Percentiles rank a stretch among this genome's conserved stretches.
phyloP scores from a whole-genome alignment of 2,797 vertebrate species.

The Falco novaeseelandiae region DNA sequence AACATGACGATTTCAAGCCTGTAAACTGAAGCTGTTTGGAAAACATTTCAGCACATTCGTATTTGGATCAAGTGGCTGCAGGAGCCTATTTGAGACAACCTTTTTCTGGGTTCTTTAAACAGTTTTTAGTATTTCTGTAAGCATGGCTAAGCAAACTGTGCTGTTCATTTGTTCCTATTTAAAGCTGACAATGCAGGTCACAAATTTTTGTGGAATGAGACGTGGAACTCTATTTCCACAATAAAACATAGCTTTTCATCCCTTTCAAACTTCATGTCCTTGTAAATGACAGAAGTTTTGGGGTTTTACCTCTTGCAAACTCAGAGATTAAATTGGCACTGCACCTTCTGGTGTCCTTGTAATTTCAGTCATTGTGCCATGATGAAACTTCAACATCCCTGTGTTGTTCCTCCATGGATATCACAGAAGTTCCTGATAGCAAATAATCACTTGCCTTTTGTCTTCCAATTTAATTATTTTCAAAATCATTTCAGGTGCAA shows the following conservation, averaged over 20 bases:
- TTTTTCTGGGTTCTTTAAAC: neutral
- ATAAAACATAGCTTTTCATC: accelerated
- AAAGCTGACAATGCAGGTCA: neutral
- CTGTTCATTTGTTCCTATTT: neutral
- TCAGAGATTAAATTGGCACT: neutral
- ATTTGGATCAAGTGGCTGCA: neutral
- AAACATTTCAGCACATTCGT: neutral
- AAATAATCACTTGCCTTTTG: neutral
- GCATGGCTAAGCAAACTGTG: neutral
- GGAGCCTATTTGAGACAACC: neutral
- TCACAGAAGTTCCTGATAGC: neutral
- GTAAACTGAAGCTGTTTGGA: neutral
- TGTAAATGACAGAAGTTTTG: neutral
- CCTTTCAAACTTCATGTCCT: neutral
- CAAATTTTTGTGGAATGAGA: neutral
- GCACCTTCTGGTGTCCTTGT: neutral
- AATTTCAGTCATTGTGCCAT: neutral
- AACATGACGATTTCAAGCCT: neutral
- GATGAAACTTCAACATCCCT: neutral
- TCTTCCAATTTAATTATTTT: neutral
- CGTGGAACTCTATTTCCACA: neutral
- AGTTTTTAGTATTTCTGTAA: neutral
- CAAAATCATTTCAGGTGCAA: neutral
- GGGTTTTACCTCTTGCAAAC: neutral
- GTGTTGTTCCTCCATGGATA: neutral